Base-by-base conservation (phyloP, 2,797 vertebrate genomes). In the Gadopsis bispinosus region DNA sequence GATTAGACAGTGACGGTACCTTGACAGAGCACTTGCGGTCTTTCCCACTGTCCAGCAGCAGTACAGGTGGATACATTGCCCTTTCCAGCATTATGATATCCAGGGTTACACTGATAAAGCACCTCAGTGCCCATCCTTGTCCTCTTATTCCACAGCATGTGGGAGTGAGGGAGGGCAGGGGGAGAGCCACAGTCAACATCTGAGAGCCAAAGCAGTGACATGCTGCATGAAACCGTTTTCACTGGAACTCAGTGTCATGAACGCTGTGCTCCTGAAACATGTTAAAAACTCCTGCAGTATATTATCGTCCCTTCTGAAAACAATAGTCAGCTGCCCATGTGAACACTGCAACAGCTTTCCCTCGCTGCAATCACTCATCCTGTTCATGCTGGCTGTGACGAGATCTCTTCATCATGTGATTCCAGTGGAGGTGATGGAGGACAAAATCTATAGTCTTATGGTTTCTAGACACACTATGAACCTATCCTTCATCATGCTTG, bases 121-220 rank as follows among this genome's bases (percentile, higher is more conserved):
- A 92, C 95, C 61, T 70, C 50, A 20, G 94, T 82, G 62, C 95
- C 96, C 66, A 92, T 84, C 1, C 61, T 83, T 0, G 91, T 89
- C 55, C 91, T 92, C 68, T 93, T 91, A 75, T 94, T 94, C 87
- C 96, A 96, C 71, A 95, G 54, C 53, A 93, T 83, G 20, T 91
- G 88, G 72, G 96, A 91, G 43, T 95, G 89, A 56, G 92, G 90
- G 68, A 95, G 86, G 19, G 91, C 81, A 16, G 92, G 95, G 62
- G 96, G 96, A 14, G 83, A 58, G 33, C 95, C 95, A 85, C 96
- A 97, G 84, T 95, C 82, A 31, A 96, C 90, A 94, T 94, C 96
- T 97, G 91, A 76, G 91, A 79, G 82, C 73, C 84, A 84, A 85
- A 91, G 61, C 72, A 87, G 67, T 60, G 45, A 83, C 81, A 91